These are phyloP conservation scores for Hypocryptadius cinnamomeus DNA, from an alignment of 2,113 vertebrate species.

Conservation along the genomic window DNA sequence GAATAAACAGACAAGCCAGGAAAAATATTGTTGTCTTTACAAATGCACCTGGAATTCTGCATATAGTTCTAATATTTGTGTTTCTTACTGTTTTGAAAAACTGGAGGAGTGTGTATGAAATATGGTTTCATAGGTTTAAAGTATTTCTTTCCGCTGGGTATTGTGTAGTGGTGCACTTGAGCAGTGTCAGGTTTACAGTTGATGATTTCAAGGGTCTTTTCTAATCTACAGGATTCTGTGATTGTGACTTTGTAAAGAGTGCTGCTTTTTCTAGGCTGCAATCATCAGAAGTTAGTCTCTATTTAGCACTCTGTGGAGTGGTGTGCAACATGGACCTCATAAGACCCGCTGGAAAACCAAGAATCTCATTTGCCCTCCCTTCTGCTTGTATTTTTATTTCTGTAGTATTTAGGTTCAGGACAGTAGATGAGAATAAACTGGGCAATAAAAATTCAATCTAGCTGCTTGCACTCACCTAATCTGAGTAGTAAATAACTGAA, in stretches of 20 bases:
- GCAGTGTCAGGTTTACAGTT: not conserved
- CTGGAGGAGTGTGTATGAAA: not conserved
- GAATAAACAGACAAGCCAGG: not conserved
- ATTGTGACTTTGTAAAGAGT: not conserved
- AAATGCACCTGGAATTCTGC: not conserved
- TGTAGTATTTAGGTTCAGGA: not conserved
- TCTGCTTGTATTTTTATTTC: not conserved
- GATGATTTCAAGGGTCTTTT: not conserved
- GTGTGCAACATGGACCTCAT: not conserved
- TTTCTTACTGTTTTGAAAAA: not conserved
- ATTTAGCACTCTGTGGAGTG: not conserved
- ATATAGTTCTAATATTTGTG: not conserved
- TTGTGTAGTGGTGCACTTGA: not conserved
- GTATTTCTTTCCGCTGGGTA: not conserved
- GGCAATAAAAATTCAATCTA: not conserved
- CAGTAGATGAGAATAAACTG: not conserved
- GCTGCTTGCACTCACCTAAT: not conserved
- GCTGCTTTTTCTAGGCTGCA: not conserved
- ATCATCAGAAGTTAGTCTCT: not conserved
- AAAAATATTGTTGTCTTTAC: not conserved
- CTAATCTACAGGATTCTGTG: not conserved
- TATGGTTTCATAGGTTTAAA: not conserved
- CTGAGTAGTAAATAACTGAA: not conserved
- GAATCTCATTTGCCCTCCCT: not conserved
- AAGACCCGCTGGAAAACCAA: not conserved